Conservation (phyloP, 1,140 invertebrate species). For the Macrostomum lignano region DNA sequence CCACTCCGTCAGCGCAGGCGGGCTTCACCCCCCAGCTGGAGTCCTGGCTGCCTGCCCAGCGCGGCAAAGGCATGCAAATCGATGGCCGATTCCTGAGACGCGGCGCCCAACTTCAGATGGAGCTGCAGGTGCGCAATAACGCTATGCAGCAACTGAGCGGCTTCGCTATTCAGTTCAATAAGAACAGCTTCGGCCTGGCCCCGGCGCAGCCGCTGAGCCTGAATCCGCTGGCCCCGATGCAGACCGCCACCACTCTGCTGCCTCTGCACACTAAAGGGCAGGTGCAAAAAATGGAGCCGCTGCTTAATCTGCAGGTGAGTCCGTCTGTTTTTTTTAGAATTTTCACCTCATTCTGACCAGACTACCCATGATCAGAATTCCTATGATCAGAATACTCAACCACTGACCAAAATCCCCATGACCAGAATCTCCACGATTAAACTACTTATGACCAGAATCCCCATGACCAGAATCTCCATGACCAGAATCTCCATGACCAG, state of each 20-base stretch:
- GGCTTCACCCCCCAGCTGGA: conserved; percentile 9
- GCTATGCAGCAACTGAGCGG: conserved; percentile 84
- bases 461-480: too few relatives aligned
- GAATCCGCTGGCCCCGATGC: conserved; percentile 50
- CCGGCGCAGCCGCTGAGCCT: conserved; percentile 52
- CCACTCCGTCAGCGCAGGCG: conserved; percentile 29
- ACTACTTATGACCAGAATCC: too few relatives aligned
- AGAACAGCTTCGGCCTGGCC: conserved; percentile 73
- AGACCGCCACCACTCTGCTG: conserved; percentile 45
- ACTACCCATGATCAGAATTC: too few relatives aligned
- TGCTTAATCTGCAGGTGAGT: conserved; percentile 61
- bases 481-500: too few relatives aligned
- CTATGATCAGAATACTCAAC: too few relatives aligned
- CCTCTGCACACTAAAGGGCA: conserved; percentile 52
- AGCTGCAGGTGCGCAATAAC: conserved; percentile 81
- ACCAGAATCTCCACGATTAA: too few relatives aligned
- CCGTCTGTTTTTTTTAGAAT: not conserved
- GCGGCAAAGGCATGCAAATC: conserved; percentile 88
- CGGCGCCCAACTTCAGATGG: conserved; percentile 63
- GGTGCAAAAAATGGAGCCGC: conserved; percentile 78
- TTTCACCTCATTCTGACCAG: conserved; percentile 4
- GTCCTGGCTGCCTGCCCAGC: conserved; percentile 67
- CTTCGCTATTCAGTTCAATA: conserved; percentile 93
- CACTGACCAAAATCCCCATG: too few relatives aligned
- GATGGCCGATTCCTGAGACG: conserved; percentile 69